These are phyloP conservation scores for Pseudoips prasinana DNA, from an alignment of 2,888 invertebrate species.

Conservation along the genomic window DNA sequence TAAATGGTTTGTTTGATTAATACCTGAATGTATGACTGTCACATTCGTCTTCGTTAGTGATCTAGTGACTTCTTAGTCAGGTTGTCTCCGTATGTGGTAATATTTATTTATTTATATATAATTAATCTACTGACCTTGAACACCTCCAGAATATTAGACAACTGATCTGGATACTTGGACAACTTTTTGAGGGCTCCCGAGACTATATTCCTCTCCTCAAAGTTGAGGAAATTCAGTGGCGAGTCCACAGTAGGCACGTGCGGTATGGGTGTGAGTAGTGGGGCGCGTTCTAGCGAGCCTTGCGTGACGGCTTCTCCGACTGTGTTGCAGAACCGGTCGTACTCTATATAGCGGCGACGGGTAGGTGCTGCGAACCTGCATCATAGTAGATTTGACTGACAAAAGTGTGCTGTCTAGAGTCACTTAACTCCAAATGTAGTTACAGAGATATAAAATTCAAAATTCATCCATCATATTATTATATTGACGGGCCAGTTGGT, in stretches of 20 bases:
- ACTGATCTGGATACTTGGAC: conserved; percentile 83
- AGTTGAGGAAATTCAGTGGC: conserved; percentile 85
- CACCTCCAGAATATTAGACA: conserved; percentile 86
- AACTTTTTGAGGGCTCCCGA: conserved; percentile 86
- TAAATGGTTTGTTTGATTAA: too few relatives aligned
- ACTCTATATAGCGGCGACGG: conserved; percentile 83
- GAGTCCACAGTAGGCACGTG: conserved; percentile 86
- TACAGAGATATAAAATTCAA: too few relatives aligned
- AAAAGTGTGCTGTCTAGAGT: too few relatives aligned
- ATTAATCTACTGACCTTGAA: conserved; percentile 83
- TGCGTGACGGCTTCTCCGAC: conserved; percentile 88
- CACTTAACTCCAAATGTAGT: too few relatives aligned
- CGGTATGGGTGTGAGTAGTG: conserved; percentile 85
- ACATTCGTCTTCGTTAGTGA: too few relatives aligned
- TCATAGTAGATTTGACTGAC: too few relatives aligned
- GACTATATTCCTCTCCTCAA: conserved; percentile 85
- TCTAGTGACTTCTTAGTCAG: too few relatives aligned
- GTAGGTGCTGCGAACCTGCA: conserved; percentile 84
- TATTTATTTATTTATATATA: too few relatives aligned
- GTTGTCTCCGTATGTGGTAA: too few relatives aligned
- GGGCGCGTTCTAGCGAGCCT: conserved; percentile 84
- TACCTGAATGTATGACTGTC: too few relatives aligned
- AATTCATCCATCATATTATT: too few relatives aligned
- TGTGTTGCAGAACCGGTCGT: conserved; percentile 85
- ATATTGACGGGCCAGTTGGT: too few relatives aligned